Percentiles rank a stretch among this genome's conserved stretches.
Conservation (phyloP, 2,797 vertebrate genomes). For the Muraenolepis orangiensis region DNA sequence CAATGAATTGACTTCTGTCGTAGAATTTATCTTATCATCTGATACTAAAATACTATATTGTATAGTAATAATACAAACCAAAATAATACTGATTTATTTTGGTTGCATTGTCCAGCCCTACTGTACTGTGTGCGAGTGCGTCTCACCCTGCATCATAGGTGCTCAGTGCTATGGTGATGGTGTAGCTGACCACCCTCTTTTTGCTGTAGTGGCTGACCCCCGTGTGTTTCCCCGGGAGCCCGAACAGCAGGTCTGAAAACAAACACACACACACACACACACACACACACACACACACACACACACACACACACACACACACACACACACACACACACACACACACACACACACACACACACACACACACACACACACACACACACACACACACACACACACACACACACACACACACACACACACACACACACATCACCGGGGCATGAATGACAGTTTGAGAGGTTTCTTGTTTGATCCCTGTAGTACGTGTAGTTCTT, state of each 20-base stretch:
- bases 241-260: conserved; percentile 86
- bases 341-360: conserved; percentile 20
- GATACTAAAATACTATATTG: too few relatives aligned
- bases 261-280: conserved; percentile 4
- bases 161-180: conserved; percentile 86
- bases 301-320: conserved; percentile 26
- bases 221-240: conserved; percentile 87
- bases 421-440: conserved; percentile 18
- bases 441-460: neutral
- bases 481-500: too few relatives aligned
- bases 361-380: neutral
- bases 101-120: too few relatives aligned
- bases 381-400: neutral
- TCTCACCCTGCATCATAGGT: conserved; percentile 86
- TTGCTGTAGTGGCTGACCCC: conserved; percentile 86
- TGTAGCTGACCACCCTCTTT: conserved; percentile 87
- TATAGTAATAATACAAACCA: too few relatives aligned
- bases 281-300: conserved; percentile 26
- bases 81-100: too few relatives aligned
- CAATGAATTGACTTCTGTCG: too few relatives aligned
- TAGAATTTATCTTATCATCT: too few relatives aligned
- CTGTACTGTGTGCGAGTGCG: neutral
- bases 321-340: conserved; percentile 24
- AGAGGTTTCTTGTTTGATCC: neutral
- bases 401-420: conserved; percentile 12